phyloP scores from a whole-genome alignment of 53 echinoderm and acorn worm genomes.

The Temnopleurus reevesii region DNA sequence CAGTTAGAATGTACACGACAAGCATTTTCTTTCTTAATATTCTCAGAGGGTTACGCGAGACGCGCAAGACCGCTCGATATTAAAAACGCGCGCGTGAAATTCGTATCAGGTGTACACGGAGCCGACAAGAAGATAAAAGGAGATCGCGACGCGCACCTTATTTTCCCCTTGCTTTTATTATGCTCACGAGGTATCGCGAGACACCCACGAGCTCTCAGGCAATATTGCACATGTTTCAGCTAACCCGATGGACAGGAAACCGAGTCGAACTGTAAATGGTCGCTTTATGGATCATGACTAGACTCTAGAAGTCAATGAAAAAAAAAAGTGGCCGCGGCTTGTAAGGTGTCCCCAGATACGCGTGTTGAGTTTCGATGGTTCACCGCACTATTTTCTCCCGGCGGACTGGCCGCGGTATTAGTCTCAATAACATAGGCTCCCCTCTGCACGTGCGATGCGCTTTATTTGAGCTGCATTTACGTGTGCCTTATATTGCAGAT shows the following conservation, averaged over 20 bases:
- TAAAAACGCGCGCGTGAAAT: constrained; percentile 46
- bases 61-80: constrained; percentile 42
- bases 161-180: constrained; percentile 2
- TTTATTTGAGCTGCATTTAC: constrained; percentile 47
- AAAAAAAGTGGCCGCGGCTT: constrained; percentile 16
- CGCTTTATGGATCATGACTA: constrained; percentile 55
- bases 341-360: constrained; percentile 27
- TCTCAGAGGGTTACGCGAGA: constrained; percentile 36
- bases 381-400: constrained; percentile 53
- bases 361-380: constrained; percentile 52
- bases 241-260: constrained; percentile 34
- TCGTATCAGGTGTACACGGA: neutral
- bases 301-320: constrained; percentile 47
- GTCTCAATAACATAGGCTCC: constrained; percentile 51
- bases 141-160: constrained; percentile 24
- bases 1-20: constrained; percentile 7
- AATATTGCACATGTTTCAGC: constrained; percentile 34
- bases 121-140: constrained; percentile 11
- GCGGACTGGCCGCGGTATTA: constrained; percentile 27
- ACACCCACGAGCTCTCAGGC: neutral
- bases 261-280: constrained; percentile 41
- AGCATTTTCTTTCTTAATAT: constrained; percentile 21
- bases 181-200: constrained; percentile 6
- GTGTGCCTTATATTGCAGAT: neutral
- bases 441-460: constrained; percentile 14